A percentile compares a stretch with the other conserved stretches of the same genome.
Conservation (phyloP, 2,888 invertebrate species). For the Chaetogeoica ovagalla region DNA sequence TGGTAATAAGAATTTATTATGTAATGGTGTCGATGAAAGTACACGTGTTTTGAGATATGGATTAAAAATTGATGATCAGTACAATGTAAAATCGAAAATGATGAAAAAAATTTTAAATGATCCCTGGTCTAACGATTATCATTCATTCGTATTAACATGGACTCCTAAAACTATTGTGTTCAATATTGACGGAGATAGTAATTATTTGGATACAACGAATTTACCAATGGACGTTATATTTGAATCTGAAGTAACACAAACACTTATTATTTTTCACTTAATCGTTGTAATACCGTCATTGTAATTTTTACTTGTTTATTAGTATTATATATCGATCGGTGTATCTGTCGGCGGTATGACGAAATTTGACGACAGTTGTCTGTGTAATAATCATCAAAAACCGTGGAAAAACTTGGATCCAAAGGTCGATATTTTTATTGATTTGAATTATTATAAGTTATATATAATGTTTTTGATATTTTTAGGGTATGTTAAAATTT, state of each 20-base stretch:
- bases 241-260: constrained; percentile 36
- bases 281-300: neutral
- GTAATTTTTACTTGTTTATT: constrained; percentile 49
- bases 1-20: constrained; percentile 7
- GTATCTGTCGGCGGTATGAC: constrained; percentile 57
- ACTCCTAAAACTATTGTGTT: constrained; percentile 25
- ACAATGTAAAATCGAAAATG: neutral
- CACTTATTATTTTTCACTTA: neutral
- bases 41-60: neutral
- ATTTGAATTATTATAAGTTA: neutral
- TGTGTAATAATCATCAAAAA: constrained; percentile 61
- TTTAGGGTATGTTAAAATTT: constrained; percentile 60
- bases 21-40: constrained; percentile 1
- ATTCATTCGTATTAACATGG: constrained; percentile 25
- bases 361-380: constrained; percentile 57
- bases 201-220: constrained; percentile 15
- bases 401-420: constrained; percentile 75
- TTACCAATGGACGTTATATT: constrained; percentile 21
- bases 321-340: constrained; percentile 58
- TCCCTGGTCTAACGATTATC: constrained; percentile 10
- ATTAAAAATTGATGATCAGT: constrained; percentile 1
- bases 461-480: constrained; percentile 13
- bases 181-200: constrained; percentile 31
- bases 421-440: constrained; percentile 58
- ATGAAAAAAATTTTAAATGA: neutral